phyloP scores from a whole-genome alignment of 1,140 invertebrate species.

The Holotrichia oblita region DNA sequence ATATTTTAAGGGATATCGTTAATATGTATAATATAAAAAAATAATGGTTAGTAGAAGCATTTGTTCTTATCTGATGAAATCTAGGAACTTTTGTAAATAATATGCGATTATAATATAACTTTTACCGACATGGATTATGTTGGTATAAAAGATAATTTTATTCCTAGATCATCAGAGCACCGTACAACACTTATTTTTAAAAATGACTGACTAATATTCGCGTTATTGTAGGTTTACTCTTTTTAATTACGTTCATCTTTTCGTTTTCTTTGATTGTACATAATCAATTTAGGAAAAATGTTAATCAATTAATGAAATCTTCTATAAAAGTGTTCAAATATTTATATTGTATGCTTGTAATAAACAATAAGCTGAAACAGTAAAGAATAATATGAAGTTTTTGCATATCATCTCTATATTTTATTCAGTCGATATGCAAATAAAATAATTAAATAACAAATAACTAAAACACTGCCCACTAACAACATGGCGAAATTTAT shows the following conservation, averaged over 20 bases:
- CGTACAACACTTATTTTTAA: background rate
- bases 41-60: background rate
- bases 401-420: slow-evolving; percentile 32
- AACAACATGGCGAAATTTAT: slow-evolving; percentile 25
- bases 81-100: slow-evolving; percentile 21
- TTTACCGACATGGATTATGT: background rate
- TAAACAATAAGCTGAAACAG: slow-evolving; percentile 8
- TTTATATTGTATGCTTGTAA: slow-evolving; percentile 7
- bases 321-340: slow-evolving; percentile 28
- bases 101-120: background rate
- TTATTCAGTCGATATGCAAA: slow-evolving; percentile 27
- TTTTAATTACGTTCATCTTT: background rate
- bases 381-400: slow-evolving; percentile 4
- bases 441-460: background rate
- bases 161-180: slow-evolving; percentile 25
- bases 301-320: slow-evolving; percentile 17
- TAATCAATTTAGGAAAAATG: slow-evolving; percentile 23
- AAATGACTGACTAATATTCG: slow-evolving; percentile 18
- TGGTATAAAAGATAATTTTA: background rate
- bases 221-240: background rate
- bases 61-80: slow-evolving; percentile 2
- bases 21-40: background rate
- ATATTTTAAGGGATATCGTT: background rate
- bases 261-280: slow-evolving; percentile 3
- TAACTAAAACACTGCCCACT: slow-evolving; percentile 15